Conservation (phyloP, 2,888 invertebrate species). For the Melanchra persicariae region DNA sequence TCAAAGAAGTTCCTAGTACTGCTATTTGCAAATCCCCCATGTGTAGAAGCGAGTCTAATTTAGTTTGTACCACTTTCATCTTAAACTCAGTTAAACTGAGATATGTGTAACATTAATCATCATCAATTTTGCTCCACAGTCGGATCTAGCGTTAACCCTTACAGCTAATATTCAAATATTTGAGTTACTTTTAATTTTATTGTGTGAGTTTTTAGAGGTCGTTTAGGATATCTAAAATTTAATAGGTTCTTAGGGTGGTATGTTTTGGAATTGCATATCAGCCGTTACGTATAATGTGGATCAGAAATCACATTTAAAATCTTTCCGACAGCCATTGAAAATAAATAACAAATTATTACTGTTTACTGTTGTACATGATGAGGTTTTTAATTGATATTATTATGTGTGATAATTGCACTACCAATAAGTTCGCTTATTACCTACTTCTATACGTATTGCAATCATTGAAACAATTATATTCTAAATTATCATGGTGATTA, state of each 20-base stretch:
- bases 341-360: slow-evolving; percentile 20
- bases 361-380: slow-evolving; percentile 14
- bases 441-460: slow-evolving; percentile 9
- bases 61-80: slow-evolving; percentile 57
- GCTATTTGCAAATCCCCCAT: slow-evolving; percentile 36
- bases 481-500: slow-evolving; percentile 17
- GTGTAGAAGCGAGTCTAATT: slow-evolving; percentile 47
- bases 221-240: background rate
- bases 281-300: no score
- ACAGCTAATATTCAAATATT: slow-evolving; percentile 24
- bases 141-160: slow-evolving; percentile 38
- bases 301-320: background rate
- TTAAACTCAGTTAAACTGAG: slow-evolving; percentile 28
- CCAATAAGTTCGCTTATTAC: slow-evolving; percentile 25
- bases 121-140: slow-evolving; percentile 45
- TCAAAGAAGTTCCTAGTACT: slow-evolving; percentile 52
- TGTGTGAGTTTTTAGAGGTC: background rate
- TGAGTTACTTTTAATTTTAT: slow-evolving; percentile 24
- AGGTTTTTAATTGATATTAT: slow-evolving; percentile 29
- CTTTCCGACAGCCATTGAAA: slow-evolving; percentile 11
- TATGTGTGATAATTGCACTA: slow-evolving; percentile 27
- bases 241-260: background rate
- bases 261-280: background rate
- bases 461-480: slow-evolving; percentile 14
- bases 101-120: slow-evolving; percentile 38